These are phyloP conservation scores for Graphium colonna DNA, from an alignment of 2,888 invertebrate genomes.

Conservation along the genomic window DNA sequence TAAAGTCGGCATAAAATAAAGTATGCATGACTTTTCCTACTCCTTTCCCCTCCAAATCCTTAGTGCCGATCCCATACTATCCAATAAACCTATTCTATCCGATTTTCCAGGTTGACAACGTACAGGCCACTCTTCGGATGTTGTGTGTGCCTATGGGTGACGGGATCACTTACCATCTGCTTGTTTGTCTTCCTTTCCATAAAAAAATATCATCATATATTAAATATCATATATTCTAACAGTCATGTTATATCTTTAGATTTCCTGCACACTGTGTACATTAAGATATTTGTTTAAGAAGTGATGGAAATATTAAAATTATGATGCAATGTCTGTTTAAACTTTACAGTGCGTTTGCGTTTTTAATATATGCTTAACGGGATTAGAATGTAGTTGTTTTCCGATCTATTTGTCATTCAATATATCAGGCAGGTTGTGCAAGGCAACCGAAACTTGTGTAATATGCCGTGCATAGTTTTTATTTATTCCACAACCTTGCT, in stretches of 20 bases:
- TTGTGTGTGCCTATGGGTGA: no score
- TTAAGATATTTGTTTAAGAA: background rate
- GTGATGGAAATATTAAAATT: background rate
- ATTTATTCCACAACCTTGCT: conserved; percentile 5
- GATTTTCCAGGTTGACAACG: no score
- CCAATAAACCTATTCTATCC: no score
- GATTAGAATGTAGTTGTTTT: conserved; percentile 12
- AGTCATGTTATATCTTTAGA: background rate
- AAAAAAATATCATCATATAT: no score
- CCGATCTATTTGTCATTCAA: conserved; percentile 21
- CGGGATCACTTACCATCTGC: no score
- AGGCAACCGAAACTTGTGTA: conserved; percentile 13
- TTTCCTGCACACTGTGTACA: background rate
- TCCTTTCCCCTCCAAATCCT: no score
- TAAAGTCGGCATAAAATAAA: no score
- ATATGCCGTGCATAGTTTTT: conserved; percentile 14
- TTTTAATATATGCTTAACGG: background rate
- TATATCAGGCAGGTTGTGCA: conserved; percentile 12
- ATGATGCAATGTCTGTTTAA: background rate
- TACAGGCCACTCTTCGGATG: no score
- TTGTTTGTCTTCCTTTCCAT: no score
- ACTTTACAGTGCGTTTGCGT: background rate
- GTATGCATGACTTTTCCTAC: no score
- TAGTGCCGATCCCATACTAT: no score
- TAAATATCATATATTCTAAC: no score